These are phyloP conservation scores for Macrosoma leucophasiata DNA, from an alignment of 2,888 invertebrate species.

Conservation along the genomic window DNA sequence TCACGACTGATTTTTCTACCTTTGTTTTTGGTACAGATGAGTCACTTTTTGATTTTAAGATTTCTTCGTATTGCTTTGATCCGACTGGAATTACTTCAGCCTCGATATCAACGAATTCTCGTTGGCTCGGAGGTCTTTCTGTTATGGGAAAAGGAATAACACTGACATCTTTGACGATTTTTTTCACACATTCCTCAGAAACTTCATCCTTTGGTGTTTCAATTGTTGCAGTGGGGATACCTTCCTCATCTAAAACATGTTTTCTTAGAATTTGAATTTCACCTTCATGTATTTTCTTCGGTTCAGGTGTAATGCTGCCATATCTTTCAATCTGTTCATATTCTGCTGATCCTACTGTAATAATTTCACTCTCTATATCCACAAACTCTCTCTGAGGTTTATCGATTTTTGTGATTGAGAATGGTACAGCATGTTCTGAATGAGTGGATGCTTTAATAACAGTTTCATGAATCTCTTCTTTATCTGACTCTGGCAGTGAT, in stretches of 20 bases:
- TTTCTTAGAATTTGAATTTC: constrained; percentile 43
- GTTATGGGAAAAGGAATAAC: constrained; percentile 68
- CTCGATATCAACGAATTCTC: constrained; percentile 67
- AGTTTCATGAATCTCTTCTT: constrained; percentile 42
- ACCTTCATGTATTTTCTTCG: constrained; percentile 33
- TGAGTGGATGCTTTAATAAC: constrained; percentile 34
- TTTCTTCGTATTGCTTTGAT: constrained; percentile 65
- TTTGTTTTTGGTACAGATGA: constrained; percentile 70
- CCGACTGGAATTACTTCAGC: constrained; percentile 61
- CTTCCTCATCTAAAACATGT: constrained; percentile 36
- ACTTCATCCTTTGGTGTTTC: constrained; percentile 27
- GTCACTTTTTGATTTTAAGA: constrained; percentile 67
- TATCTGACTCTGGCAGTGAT: constrained; percentile 45
- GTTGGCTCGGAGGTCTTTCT: constrained; percentile 64
- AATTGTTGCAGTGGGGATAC: constrained; percentile 26
- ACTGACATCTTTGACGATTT: constrained; percentile 44
- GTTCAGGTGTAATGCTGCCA: constrained; percentile 57
- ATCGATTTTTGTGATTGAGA: constrained; percentile 54
- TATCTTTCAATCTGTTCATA: constrained; percentile 58
- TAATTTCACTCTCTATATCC: constrained; percentile 68
- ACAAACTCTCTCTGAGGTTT: constrained; percentile 58
- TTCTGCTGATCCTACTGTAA: constrained; percentile 59
- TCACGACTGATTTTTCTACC: constrained; percentile 54
- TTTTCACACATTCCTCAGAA: constrained; percentile 52
- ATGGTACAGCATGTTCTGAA: constrained; percentile 51